Evolutionary conservation across 2,113 vertebrate species (phyloP).

Genomic region (Nibea coibor): DNA sequence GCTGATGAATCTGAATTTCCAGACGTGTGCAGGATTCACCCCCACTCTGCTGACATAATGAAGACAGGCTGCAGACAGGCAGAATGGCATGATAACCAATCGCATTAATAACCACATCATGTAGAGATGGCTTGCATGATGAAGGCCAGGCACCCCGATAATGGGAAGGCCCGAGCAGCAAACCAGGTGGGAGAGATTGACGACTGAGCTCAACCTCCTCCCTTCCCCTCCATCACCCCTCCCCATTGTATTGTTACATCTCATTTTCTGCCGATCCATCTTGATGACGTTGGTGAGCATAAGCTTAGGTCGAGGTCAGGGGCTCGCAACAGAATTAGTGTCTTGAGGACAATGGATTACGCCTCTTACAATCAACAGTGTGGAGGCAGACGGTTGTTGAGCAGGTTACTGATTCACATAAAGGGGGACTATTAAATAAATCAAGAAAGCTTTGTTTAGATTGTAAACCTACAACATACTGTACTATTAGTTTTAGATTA

Average conservation of each 20-base stretch:
- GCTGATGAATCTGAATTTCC: background rate
- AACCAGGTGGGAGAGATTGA: conserved; percentile 38
- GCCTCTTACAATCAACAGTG: conserved; percentile 31
- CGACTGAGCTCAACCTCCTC: conserved; percentile 11
- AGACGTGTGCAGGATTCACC: background rate
- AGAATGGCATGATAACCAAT: background rate
- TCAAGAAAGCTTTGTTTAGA: conserved; percentile 24
- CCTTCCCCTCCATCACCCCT: conserved; percentile 2
- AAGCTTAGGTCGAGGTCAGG: conserved; percentile 59
- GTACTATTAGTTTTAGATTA: background rate
- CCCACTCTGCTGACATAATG: background rate
- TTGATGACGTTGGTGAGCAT: conserved; percentile 65
- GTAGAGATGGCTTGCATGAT: conserved; percentile 41
- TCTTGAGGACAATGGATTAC: conserved; percentile 67
- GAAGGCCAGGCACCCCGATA: conserved; percentile 61
- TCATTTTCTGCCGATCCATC: conserved; percentile 69
- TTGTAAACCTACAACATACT: background rate
- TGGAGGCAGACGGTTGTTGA: background rate
- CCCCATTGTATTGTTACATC: conserved; percentile 49
- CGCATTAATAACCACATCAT: conserved; percentile 66
- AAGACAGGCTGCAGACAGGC: conserved; percentile 14
- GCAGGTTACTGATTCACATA: conserved; percentile 48
- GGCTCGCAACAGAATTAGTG: conserved; percentile 66
- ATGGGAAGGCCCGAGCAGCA: conserved; percentile 54
- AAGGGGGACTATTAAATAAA: conserved; percentile 31